Evolutionary conservation across 1,140 invertebrate genomes (phyloP), one percentile per base, ranked within the genome.

Genomic region (Pararge aegeria): DNA sequence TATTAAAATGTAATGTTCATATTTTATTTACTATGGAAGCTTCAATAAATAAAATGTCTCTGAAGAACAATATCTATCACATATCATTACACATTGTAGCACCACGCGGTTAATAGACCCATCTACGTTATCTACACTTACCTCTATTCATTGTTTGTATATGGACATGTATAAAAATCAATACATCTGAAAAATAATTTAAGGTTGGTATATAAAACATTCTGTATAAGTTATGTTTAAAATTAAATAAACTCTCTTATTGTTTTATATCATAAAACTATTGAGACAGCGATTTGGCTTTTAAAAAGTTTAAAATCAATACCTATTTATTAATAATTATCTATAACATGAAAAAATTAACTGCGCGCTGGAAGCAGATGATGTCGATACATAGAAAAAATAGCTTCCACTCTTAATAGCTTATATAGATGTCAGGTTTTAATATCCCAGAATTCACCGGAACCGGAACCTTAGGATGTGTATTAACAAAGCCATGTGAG

Each of bases 151-250:
- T 76, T 75, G 72, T 85, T 64, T 87, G 86, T 89, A 89, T 86
- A 89, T 89, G 80, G 81, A 81, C 80, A 81, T 79, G 81, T 89
- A 89, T 89, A 89, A 89, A 89, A 89, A 87, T 84, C 75, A 89
- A 84, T 89, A 87, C 80, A 87, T 89, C 86, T 87, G 86, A 87
- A 89, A 87, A 89, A 86, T 87, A 82, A 89, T 89, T 87, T 86
- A 86, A 84, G 70, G 70, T 82, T 69, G 79, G 75, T 84, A 86
- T 86, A 88, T 87, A 87, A 86, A 89, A 89, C 75, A 80, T 85
- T 87, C 66, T 82, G 79, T 89, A 86, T 80, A 89, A 78, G 73
- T 87, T 78, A 78, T 75, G 73, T 83, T 87, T 86, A 84, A 89
- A 89, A 86, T 87, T 87, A 87, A 89, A 87, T 87, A 87, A 83